A percentile compares a stretch with the other conserved stretches of the same genome.
phyloP scores from a whole-genome alignment of 2,113 vertebrate species.

The Urocynchramus pylzowi region DNA sequence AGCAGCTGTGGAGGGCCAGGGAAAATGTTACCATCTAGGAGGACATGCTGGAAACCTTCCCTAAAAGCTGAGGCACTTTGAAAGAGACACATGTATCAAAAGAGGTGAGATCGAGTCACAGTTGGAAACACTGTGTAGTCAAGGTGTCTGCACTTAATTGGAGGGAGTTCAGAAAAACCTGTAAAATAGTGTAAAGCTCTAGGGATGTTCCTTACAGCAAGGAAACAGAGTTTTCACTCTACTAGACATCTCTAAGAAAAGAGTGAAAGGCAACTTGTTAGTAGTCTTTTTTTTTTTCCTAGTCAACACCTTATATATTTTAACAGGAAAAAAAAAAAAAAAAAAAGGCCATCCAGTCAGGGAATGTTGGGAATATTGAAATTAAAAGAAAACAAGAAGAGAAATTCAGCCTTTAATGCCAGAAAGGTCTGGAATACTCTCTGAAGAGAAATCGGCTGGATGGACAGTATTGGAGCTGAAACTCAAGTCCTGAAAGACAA shows the following conservation, averaged over 20 bases:
- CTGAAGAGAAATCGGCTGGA: not conserved
- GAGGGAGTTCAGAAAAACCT: not conserved
- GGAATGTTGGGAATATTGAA: not conserved
- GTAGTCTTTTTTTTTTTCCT: not conserved
- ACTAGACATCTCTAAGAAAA: not conserved
- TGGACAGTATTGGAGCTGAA: not conserved
- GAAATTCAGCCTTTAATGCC: not conserved
- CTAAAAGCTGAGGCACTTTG: not conserved
- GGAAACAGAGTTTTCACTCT: not conserved
- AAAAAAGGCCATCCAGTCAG: not conserved
- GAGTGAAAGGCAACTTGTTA: not conserved
- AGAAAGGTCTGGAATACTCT: not conserved
- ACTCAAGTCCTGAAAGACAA: not conserved
- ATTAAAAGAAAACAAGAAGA: not conserved
- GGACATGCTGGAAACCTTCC: not conserved
- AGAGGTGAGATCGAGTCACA: not conserved
- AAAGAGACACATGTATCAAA: not conserved
- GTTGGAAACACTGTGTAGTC: rapidly evolving
- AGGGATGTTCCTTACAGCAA: not conserved
- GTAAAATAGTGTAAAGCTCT: not conserved
- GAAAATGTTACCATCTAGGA: not conserved
- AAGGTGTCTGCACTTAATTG: not conserved
- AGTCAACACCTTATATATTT: not conserved
- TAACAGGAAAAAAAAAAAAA: not conserved
- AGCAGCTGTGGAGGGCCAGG: not conserved